Base-by-base conservation (phyloP, 2,113 vertebrate species). In the Thermophis baileyi region DNA sequence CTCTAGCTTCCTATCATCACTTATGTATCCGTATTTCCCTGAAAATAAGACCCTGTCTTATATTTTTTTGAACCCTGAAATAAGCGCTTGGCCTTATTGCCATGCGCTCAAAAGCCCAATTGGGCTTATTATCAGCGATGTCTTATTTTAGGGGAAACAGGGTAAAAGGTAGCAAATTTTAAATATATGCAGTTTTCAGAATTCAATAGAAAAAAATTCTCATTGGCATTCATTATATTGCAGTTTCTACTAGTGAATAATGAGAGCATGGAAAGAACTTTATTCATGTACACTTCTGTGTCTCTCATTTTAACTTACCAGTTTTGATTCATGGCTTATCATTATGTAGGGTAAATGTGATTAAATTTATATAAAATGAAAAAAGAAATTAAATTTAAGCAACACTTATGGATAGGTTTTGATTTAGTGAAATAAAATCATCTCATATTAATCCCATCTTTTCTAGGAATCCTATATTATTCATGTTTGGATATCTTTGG, bases 291-390 rank as follows among this genome's bases (percentile, higher is more conserved):
- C 57, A 88, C n/a, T 88, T 60, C 88, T 92, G 91, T 69, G 55
- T 88, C 47, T n/a, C 47, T 92, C 86, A 92, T 92, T 92, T 92
- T 92, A 92, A 53, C 91, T 92, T 92, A 69, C 51, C 86, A 92
- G 91, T n/a, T 55, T 92, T 92, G 91, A 92, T 92, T 88, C 91
- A 92, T 88, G 63, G 91, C 91, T 92, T 88, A 69, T 69, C 22
- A 14, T 92, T 88, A 57, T 53, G 40, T 55, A 92, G 85, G 47
- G n/a, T 92, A 88, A 92, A 92, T 92, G 86, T 69, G 86, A 92
- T 92, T 92, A 92, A 88, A 63, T 92, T 92, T 69, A 57, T 87
- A 92, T 92, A 86, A 86, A 92, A 69, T 92, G 69, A 92, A 92
- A 92, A 88, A 92, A 40, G 47, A 88, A 92, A 92, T 92, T 92